phyloP scores from a whole-genome alignment of 2,113 vertebrate species.

The Apteryx owenii region DNA sequence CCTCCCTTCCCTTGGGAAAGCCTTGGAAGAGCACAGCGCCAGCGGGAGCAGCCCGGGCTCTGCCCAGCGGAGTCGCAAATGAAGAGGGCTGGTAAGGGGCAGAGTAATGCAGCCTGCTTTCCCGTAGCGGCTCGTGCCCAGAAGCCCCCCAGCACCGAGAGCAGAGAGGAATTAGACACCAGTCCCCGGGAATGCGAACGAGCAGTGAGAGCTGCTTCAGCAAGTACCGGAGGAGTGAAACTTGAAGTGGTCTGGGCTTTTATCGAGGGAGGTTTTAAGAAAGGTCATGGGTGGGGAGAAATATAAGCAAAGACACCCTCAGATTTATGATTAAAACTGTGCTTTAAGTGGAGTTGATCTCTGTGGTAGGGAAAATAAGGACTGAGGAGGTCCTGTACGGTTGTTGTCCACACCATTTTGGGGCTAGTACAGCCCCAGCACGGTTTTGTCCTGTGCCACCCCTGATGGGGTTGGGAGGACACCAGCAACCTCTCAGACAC shows the following conservation, averaged over 20 bases:
- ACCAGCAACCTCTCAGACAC: not conserved
- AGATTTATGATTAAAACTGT: not conserved
- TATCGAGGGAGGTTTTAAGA: not conserved
- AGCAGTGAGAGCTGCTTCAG: not conserved
- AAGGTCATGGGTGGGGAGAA: not conserved
- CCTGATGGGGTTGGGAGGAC: not conserved
- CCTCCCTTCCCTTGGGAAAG: no score
- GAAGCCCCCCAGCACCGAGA: rapidly evolving
- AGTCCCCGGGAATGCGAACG: not conserved
- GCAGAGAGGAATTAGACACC: not conserved
- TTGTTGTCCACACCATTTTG: not conserved
- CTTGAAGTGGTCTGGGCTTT: not conserved
- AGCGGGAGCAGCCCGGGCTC: no score
- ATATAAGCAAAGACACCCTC: not conserved
- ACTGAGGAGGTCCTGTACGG: no score
- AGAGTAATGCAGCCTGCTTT: not conserved
- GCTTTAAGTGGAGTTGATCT: not conserved
- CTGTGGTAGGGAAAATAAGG: not conserved
- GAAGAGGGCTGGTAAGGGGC: not conserved
- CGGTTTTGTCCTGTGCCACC: not conserved
- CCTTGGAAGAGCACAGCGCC: no score
- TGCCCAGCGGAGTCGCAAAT: not conserved
- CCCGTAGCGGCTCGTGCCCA: not conserved
- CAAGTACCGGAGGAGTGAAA: not conserved
- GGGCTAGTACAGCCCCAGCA: not conserved